A percentile compares a stretch with the other conserved stretches of the same genome.
These are phyloP conservation scores for Nomia melanderi DNA, from an alignment of 1,140 invertebrate genomes.

Conservation along the genomic window DNA sequence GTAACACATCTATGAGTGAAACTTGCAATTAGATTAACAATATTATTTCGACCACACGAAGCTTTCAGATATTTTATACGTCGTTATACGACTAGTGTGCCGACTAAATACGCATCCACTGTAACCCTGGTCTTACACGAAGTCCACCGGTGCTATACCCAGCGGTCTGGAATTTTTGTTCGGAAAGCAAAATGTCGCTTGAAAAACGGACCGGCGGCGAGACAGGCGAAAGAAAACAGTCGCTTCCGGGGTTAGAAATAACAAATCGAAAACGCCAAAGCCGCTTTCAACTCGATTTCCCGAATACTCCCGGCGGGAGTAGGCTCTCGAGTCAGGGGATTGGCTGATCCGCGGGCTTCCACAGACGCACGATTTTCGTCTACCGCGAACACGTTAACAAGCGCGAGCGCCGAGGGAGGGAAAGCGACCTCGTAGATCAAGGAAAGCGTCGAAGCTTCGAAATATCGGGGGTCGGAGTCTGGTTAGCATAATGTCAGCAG, in stretches of 20 bases:
- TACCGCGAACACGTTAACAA: constrained; percentile 38
- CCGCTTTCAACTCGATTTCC: constrained; percentile 22
- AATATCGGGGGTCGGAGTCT: constrained; percentile 72
- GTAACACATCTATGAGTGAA: too few relatives aligned
- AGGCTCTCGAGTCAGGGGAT: background rate
- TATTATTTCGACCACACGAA: too few relatives aligned
- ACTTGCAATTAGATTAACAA: too few relatives aligned
- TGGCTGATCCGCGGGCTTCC: background rate
- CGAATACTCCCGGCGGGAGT: background rate
- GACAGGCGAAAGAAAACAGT: background rate
- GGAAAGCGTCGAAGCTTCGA: constrained; percentile 62
- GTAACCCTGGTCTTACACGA: too few relatives aligned
- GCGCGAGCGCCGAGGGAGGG: constrained; percentile 7
- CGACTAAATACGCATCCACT: too few relatives aligned
- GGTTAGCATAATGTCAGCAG: constrained; percentile 77
- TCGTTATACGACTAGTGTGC: too few relatives aligned
- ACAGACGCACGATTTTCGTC: constrained; percentile 4
- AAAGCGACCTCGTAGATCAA: constrained; percentile 72
- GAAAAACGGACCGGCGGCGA: background rate
- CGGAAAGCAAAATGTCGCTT: background rate
- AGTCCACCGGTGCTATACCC: too few relatives aligned
- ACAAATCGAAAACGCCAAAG: constrained; percentile 25
- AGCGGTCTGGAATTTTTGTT: too few relatives aligned
- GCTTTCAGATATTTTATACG: too few relatives aligned
- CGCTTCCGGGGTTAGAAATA: constrained; percentile 6